phyloP scores from a whole-genome alignment of 2,888 invertebrate species.

The Hemaris fuciformis region DNA sequence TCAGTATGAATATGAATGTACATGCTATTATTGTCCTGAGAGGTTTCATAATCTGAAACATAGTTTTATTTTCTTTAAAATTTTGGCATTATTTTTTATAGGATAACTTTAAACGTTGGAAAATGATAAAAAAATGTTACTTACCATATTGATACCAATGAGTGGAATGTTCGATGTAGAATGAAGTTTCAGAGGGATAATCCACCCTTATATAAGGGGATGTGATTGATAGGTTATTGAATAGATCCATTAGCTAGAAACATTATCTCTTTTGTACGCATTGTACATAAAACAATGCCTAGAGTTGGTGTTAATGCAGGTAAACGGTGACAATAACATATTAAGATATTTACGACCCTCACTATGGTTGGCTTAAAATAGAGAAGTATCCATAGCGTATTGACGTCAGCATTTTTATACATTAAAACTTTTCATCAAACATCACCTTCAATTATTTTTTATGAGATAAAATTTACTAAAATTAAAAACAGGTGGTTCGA shows the following conservation, averaged over 20 bases:
- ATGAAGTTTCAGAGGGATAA: slow-evolving; percentile 33
- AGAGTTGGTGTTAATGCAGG: background rate
- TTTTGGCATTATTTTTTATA: background rate
- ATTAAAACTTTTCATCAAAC: too few relatives aligned
- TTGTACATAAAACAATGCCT: background rate
- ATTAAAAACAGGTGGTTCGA: too few relatives aligned
- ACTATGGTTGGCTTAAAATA: too few relatives aligned
- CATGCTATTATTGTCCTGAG: slow-evolving; percentile 43
- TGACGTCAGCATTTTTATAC: too few relatives aligned
- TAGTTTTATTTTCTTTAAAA: background rate
- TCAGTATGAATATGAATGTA: slow-evolving; percentile 45
- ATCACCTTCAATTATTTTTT: too few relatives aligned
- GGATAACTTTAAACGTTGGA: background rate
- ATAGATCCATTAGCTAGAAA: slow-evolving; percentile 62
- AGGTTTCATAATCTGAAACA: slow-evolving; percentile 52
- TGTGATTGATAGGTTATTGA: slow-evolving; percentile 57
- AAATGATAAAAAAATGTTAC: slow-evolving; percentile 22
- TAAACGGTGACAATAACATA: background rate
- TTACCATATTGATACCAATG: slow-evolving; percentile 53
- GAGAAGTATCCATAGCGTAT: too few relatives aligned
- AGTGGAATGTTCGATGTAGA: slow-evolving; percentile 29
- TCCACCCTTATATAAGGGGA: slow-evolving; percentile 56
- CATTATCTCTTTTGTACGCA: slow-evolving; percentile 23
- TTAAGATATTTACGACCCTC: background rate
- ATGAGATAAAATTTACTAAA: too few relatives aligned